phyloP scores from a whole-genome alignment of 1,140 invertebrate genomes.

The Ceratosolen fusciceps region DNA sequence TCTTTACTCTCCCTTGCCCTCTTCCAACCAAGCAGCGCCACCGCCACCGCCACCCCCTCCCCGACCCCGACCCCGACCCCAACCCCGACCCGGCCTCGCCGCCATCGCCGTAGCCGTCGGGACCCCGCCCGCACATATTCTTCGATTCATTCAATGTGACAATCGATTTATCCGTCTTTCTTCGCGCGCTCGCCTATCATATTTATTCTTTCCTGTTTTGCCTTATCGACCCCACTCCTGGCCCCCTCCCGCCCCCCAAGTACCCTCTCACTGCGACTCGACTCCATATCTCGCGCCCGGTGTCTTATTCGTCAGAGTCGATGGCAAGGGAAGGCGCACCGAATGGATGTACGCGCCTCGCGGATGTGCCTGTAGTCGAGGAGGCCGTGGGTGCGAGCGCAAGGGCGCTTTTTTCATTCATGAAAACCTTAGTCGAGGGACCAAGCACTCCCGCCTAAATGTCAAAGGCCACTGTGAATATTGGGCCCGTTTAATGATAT shows the following conservation, averaged over 20 bases:
- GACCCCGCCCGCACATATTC: conserved; percentile 2
- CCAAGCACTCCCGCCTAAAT: no score
- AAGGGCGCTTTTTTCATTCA: background rate
- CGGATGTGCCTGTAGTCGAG: background rate
- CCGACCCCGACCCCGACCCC: background rate
- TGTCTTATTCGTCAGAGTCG: background rate
- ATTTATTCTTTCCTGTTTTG: conserved; percentile 39
- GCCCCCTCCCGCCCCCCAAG: conserved; percentile 24
- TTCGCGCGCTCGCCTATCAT: conserved; percentile 3
- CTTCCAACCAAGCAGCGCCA: no score
- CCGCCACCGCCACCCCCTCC: conserved; percentile 32
- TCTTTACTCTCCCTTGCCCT: conserved; percentile 40
- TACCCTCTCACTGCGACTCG: conserved; percentile 10
- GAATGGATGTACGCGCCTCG: background rate
- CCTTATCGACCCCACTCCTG: conserved; percentile 21
- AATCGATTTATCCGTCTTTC: conserved; percentile 33
- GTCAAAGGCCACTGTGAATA: no score
- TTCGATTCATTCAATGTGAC: conserved; percentile 33
- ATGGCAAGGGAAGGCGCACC: background rate
- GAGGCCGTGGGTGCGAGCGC: background rate
- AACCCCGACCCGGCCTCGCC: conserved; percentile 16
- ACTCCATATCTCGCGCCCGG: background rate
- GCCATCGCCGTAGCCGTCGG: no score
- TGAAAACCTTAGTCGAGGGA: background rate
- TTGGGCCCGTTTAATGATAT: no score